Conservation (phyloP, 2,113 vertebrate species). For the Dolichotis patagonum region DNA sequence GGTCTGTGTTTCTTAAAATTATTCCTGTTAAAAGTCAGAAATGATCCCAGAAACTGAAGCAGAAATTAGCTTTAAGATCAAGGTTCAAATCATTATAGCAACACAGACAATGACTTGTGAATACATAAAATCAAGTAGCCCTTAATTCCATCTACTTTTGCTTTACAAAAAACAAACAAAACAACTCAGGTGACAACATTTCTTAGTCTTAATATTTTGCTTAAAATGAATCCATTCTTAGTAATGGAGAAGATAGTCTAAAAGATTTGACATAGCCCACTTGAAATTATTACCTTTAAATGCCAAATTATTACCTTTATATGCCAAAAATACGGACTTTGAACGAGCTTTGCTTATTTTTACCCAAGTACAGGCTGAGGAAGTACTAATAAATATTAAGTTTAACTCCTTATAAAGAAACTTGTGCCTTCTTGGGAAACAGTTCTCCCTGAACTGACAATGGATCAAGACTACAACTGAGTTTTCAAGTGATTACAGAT, state of each 20-base stretch:
- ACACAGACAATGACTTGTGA: background rate
- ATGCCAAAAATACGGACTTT: conserved; percentile 21
- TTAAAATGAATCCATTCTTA: conserved; percentile 50
- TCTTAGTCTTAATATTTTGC: background rate
- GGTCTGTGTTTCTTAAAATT: background rate
- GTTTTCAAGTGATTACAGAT: conserved; percentile 57
- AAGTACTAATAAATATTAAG: conserved; percentile 25
- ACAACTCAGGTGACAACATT: background rate
- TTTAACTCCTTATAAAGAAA: conserved; percentile 57
- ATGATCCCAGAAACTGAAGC: background rate
- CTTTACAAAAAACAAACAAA: background rate
- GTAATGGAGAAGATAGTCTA: background rate
- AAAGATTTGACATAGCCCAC: conserved; percentile 4
- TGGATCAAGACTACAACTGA: conserved; percentile 33
- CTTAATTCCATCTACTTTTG: background rate
- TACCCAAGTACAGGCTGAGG: background rate
- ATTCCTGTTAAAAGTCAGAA: background rate
- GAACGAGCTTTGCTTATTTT: conserved; percentile 41
- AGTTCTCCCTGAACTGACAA: conserved; percentile 9
- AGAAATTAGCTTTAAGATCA: conserved; percentile 20
- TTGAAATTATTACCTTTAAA: no score
- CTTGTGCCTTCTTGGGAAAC: conserved; percentile 49
- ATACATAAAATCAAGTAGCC: background rate
- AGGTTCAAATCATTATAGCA: background rate
- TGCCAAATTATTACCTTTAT: background rate